phyloP scores from a whole-genome alignment of 2,888 invertebrate species.

The Acleris emargana region DNA sequence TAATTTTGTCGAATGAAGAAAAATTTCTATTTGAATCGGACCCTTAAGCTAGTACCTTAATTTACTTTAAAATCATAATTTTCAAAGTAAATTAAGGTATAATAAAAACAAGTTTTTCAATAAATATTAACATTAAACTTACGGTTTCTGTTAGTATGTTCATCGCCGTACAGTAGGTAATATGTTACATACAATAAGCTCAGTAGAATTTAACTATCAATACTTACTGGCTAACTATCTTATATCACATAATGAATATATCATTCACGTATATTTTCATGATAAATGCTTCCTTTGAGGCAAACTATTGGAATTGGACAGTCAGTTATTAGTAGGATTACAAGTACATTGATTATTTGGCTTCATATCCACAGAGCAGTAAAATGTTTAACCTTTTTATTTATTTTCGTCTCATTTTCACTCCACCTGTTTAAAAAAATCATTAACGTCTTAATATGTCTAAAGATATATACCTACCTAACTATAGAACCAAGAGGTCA shows the following conservation, averaged over 20 bases:
- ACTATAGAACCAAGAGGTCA: no score
- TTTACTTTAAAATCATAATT: conserved; percentile 56
- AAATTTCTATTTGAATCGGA: conserved; percentile 22
- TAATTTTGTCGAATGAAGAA: conserved; percentile 9
- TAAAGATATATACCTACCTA: no score
- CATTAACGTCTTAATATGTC: no score
- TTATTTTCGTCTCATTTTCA: no score
- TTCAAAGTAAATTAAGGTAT: conserved; percentile 64
- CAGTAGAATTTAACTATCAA: conserved; percentile 53
- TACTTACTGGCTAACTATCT: conserved; percentile 69
- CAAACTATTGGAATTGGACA: conserved; percentile 64
- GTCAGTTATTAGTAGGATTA: conserved; percentile 46
- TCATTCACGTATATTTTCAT: conserved; percentile 71
- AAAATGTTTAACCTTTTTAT: not conserved
- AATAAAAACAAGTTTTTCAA: conserved; percentile 58
- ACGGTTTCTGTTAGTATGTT: conserved; percentile 58
- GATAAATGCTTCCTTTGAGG: conserved; percentile 59
- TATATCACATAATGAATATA: conserved; percentile 76
- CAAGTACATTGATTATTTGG: conserved; percentile 4
- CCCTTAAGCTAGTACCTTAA: conserved; percentile 43
- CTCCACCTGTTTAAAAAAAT: no score
- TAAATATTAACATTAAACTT: conserved; percentile 67
- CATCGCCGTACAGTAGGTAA: conserved; percentile 46
- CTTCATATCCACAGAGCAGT: conserved; percentile 5
- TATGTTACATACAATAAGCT: conserved; percentile 54